These are phyloP conservation scores for Parazoanthus swiftii DNA, from an alignment of 92 coral and sea anemone species.

Conservation along the genomic window DNA sequence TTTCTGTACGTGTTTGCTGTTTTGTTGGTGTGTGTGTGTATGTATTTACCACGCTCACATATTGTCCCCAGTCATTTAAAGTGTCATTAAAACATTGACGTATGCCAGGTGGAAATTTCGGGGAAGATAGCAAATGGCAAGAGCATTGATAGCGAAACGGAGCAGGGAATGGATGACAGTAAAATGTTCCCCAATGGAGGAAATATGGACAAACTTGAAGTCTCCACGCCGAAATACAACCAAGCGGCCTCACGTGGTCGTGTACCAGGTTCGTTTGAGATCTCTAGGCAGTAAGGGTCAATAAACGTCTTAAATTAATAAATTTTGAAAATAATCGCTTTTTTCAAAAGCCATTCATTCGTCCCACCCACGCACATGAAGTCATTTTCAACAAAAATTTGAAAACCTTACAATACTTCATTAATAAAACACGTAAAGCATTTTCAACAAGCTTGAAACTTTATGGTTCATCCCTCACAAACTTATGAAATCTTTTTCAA, in stretches of 20 bases:
- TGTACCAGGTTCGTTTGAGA: slow-evolving; percentile 24
- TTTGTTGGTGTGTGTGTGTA: background rate
- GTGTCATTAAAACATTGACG: background rate
- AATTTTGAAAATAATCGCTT: no score
- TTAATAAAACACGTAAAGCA: no score
- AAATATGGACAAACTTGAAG: background rate
- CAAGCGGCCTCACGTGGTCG: slow-evolving; percentile 5
- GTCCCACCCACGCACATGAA: no score
- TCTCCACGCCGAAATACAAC: background rate
- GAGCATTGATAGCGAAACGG: slow-evolving; percentile 7
- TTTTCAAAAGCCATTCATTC: no score
- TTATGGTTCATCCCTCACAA: no score
- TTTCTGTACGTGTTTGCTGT: background rate
- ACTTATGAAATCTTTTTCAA: no score
- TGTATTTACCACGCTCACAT: background rate
- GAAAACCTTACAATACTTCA: no score
- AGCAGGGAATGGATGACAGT: background rate
- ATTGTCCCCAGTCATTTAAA: background rate
- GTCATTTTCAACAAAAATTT: no score
- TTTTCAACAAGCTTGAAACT: no score
- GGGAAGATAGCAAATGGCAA: slow-evolving; percentile 17
- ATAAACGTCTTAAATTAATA: background rate
- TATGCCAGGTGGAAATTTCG: slow-evolving; percentile 28
- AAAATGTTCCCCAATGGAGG: slow-evolving; percentile 7
- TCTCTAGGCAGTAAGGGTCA: background rate